These are phyloP conservation scores for Serranus cabrilla DNA, from an alignment of 2,797 vertebrate genomes.

Conservation along the genomic window DNA sequence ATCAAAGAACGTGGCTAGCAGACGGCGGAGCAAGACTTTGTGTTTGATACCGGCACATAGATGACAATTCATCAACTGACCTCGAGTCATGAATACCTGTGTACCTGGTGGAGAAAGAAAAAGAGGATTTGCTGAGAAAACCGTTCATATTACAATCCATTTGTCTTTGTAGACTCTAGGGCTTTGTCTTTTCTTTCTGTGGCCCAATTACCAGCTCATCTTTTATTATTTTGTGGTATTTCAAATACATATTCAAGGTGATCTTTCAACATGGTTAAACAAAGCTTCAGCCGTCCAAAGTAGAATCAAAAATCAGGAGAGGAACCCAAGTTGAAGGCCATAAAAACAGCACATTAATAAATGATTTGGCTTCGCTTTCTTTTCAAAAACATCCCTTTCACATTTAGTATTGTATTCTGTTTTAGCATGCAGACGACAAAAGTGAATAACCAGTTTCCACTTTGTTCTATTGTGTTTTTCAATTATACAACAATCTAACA, in stretches of 20 bases:
- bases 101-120: slow-evolving; percentile 85
- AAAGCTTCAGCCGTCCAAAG: slow-evolving; percentile 12
- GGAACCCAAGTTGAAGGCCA: slow-evolving; percentile 7
- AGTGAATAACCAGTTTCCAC: slow-evolving; percentile 15
- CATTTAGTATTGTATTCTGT: slow-evolving; percentile 9
- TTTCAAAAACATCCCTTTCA: slow-evolving; percentile 12
- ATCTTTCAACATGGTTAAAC: slow-evolving; percentile 12
- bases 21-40: slow-evolving; percentile 95
- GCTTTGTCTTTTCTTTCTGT: slow-evolving; percentile 2
- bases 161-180: background rate
- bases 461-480: slow-evolving; percentile 19
- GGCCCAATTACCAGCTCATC: background rate
- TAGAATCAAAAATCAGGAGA: slow-evolving; percentile 8
- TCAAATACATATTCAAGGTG: slow-evolving; percentile 14
- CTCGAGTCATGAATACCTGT: slow-evolving; percentile 97
- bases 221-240: slow-evolving; percentile 1
- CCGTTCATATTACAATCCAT: background rate
- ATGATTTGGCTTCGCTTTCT: slow-evolving; percentile 4
- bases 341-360: slow-evolving; percentile 17
- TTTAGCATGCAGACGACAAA: slow-evolving; percentile 1
- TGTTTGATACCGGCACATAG: slow-evolving; percentile 98
- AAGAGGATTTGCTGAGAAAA: slow-evolving; percentile 22
- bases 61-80: slow-evolving; percentile 99
- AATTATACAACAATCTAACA: slow-evolving; percentile 7
- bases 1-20: slow-evolving; percentile 98